Conservation (phyloP, 1,140 invertebrate species). For the Leptestheria dahalacensis region DNA sequence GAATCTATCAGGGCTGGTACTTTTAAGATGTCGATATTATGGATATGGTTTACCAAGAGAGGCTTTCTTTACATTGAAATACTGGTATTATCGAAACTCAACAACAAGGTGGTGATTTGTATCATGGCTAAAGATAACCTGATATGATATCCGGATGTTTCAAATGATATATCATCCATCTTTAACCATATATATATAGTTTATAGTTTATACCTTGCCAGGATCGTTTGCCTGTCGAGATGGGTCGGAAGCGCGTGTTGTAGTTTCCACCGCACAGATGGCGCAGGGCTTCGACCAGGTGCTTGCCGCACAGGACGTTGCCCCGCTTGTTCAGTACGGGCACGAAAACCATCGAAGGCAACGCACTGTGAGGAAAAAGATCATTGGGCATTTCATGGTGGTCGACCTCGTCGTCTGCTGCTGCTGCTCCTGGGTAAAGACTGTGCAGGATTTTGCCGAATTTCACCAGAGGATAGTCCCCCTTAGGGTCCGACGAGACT, state of each 20-base stretch:
- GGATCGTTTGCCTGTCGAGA: slow-evolving; percentile 23
- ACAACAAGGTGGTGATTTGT: too few relatives aligned
- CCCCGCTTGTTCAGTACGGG: neutral
- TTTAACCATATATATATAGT: neutral
- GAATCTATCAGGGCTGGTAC: too few relatives aligned
- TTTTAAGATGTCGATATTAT: too few relatives aligned
- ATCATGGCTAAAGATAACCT: too few relatives aligned
- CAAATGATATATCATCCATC: too few relatives aligned
- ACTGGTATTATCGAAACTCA: too few relatives aligned
- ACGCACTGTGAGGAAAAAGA: neutral
- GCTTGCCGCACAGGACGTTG: slow-evolving; percentile 25
- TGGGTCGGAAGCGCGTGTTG: slow-evolving; percentile 31
- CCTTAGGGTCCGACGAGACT: too few relatives aligned
- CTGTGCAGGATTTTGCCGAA: neutral
- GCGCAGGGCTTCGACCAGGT: slow-evolving; percentile 27
- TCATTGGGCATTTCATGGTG: neutral
- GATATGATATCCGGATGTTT: too few relatives aligned
- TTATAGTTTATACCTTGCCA: neutral
- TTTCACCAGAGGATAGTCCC: neutral
- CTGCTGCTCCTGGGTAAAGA: neutral
- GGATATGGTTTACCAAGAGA: too few relatives aligned
- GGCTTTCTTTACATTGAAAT: too few relatives aligned
- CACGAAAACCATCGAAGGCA: neutral
- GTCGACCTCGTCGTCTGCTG: neutral
- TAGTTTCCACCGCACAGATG: slow-evolving; percentile 29